Base-by-base conservation (phyloP, 1,140 invertebrate genomes). In the Achatina immaculata region DNA sequence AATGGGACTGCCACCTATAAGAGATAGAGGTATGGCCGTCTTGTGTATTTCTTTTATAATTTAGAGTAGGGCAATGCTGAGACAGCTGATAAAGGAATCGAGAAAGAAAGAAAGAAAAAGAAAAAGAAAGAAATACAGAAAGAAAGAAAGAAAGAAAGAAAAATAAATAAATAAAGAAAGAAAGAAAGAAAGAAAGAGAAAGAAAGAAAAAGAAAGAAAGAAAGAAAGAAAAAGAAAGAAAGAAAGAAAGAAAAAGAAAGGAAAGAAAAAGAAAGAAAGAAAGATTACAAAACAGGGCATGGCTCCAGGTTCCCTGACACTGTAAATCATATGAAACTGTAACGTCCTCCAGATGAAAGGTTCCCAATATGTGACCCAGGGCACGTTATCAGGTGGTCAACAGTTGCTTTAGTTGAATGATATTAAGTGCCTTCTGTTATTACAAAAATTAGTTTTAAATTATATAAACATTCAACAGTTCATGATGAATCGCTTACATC, bases 1-100 rank as follows among this genome's bases (percentile, higher is more conserved):
- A 21, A 43, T 68, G 38, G 74, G 43, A 4, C 24, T 58, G 7
- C 76, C 76, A 58, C 76, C 76, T 24, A 66, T 78, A 19, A 42
- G 76, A 69, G 62, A 58, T n/a, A 51, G 76, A 68, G 58, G 76
- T 78, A 45, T 34, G 76, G 28, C n/a, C n/a, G n/a, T n/a, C 11
- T 72, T 31, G 11, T 28, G 38, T 19, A 11, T 48, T 48, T 51
- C 21, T 74, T 45, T 48, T 28, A 45, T 9, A 48, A 19, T 74
- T 28, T 48, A 48, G 7, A 34, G 14, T 48, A 74, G 7, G 40
- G 28, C n/a, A n/a, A n/a, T n/a, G n/a, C n/a, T 72, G 24, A 42
- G 38, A n/a, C 7, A 36, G 11, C 4, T 19, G 31, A 72, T 7
- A n/a, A 38, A 72, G 24, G 36, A n/a, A 31, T 9, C 6, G 31